phyloP scores from a whole-genome alignment of 2,797 vertebrate species.

The Rhodeus uyekii region DNA sequence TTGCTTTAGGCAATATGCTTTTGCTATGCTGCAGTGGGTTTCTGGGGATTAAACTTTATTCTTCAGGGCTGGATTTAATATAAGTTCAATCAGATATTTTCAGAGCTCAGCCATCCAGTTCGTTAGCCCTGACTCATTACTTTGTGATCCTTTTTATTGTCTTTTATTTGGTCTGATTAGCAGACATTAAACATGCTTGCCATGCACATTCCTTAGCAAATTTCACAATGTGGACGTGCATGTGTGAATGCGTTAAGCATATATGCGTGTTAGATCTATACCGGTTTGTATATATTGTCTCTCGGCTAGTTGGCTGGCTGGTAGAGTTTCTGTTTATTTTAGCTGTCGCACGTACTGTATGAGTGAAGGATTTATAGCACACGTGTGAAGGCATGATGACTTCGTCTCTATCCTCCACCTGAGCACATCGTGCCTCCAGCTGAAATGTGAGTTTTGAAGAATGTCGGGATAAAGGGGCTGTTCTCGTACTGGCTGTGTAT shows the following conservation, averaged over 20 bases:
- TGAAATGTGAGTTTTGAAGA: conserved; percentile 27
- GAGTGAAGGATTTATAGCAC: conserved; percentile 64
- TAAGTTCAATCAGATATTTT: conserved; percentile 17
- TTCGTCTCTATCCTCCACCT: conserved; percentile 55
- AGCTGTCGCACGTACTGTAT: conserved; percentile 43
- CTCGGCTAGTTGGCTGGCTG: conserved; percentile 26
- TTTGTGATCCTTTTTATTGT: not conserved
- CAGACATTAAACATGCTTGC: conserved; percentile 8
- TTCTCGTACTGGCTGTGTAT: conserved; percentile 9
- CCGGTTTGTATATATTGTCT: conserved; percentile 56
- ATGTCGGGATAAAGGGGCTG: conserved; percentile 19
- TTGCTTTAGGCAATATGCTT: not conserved
- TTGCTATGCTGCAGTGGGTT: not conserved
- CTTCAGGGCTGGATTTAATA: conserved; percentile 18
- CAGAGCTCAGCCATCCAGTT: not conserved
- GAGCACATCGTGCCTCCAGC: conserved; percentile 35
- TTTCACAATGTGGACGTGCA: not conserved
- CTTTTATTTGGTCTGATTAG: conserved; percentile 15
- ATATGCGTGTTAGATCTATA: conserved; percentile 57
- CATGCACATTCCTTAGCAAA: conserved; percentile 1
- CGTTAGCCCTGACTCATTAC: not conserved
- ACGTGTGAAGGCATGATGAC: conserved; percentile 54
- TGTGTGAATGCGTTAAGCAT: conserved; percentile 49
- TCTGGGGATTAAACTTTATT: not conserved
- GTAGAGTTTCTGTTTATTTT: conserved; percentile 56